Percentiles rank a stretch among this genome's conserved stretches.
Evolutionary conservation across 2,888 invertebrate species (phyloP).

Genomic region (Drosophila histrio): DNA sequence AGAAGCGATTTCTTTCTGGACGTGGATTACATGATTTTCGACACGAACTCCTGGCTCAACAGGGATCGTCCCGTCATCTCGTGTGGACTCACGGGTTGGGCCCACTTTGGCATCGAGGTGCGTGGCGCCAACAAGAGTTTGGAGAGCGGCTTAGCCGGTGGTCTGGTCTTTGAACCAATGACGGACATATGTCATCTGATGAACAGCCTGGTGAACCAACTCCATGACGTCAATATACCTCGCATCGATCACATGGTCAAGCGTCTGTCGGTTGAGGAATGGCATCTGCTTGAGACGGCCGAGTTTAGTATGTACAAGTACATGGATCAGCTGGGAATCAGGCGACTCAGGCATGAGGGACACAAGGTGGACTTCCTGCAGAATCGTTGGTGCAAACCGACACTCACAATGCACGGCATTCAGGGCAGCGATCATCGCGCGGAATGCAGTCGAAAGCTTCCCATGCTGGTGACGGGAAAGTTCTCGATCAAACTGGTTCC

Average conservation of each 20-base stretch:
- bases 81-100: conserved; percentile 52
- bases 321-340: conserved; percentile 33
- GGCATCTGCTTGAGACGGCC: conserved; percentile 39
- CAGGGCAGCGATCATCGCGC: conserved; percentile 32
- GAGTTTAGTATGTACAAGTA: conserved; percentile 40
- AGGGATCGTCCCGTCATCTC: conserved; percentile 26
- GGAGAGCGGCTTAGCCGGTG: conserved; percentile 45
- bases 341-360: conserved; percentile 32
- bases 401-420: conserved; percentile 55
- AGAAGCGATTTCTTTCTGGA: conserved; percentile 39
- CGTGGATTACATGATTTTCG: conserved; percentile 44
- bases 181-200: conserved; percentile 54
- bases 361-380: conserved; percentile 34
- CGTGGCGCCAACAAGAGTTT: conserved; percentile 41
- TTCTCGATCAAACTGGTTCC: conserved; percentile 56
- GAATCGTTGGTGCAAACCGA: conserved; percentile 51
- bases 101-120: conserved; percentile 38
- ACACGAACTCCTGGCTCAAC: conserved; percentile 47
- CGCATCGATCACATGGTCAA: background rate
- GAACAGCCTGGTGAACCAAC: conserved; percentile 32
- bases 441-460: conserved; percentile 10
- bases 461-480: conserved; percentile 47
- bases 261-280: conserved; percentile 18
- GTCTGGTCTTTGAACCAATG: conserved; percentile 59
- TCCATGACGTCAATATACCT: conserved; percentile 21